Base-by-base conservation (phyloP, 2,113 vertebrate species). In the Burhinus bistriatus region DNA sequence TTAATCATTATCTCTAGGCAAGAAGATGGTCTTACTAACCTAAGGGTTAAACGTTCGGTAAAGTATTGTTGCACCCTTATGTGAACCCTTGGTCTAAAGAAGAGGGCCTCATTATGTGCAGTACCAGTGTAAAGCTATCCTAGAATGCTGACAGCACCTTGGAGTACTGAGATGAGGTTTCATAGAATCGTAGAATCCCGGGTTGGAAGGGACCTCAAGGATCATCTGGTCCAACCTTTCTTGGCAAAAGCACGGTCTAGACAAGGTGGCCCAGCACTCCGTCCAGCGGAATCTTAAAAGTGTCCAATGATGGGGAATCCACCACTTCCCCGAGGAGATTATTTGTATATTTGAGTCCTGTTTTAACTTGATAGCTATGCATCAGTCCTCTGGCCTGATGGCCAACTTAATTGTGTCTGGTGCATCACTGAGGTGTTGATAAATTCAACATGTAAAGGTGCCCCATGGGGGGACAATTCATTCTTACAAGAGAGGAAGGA, bases 321-420 rank as follows among this genome's bases (percentile, higher is more conserved):
- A 65, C 62, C 27, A 13, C 18, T 42, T 27, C 62, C 38, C 38
- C 30, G 42, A 12, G 64, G 40, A 66, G 20, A 30, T 66, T 44
- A 21, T 29, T 69, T 58, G 7, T 40, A 1, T 61, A 22, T 38
- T 27, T 62, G 38, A 14, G 30, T 54, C 55, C 17, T 62, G 47
- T 36, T 81, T 59, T 79, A 23, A 25, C 23, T 1, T 3, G 11
- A 26, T 26, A 58, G 36, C 64, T 73, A 1, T 32, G 11, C 19
- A 19, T 9, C 16, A 16, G 21, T 30, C 19, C 54, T 78, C 44
- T 83, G 29, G 38, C 54, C 72, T 6, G 4, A 22, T 30, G 49
- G 30, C 40, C 45, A 38, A 0, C 19, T 13, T 26, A 2, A 8
- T 30, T 0, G 2, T 13, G 58, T 72, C 12, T 10, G n/a, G 9